These are phyloP conservation scores for Tetropium fuscum DNA, from an alignment of 2,888 invertebrate species.

Conservation along the genomic window DNA sequence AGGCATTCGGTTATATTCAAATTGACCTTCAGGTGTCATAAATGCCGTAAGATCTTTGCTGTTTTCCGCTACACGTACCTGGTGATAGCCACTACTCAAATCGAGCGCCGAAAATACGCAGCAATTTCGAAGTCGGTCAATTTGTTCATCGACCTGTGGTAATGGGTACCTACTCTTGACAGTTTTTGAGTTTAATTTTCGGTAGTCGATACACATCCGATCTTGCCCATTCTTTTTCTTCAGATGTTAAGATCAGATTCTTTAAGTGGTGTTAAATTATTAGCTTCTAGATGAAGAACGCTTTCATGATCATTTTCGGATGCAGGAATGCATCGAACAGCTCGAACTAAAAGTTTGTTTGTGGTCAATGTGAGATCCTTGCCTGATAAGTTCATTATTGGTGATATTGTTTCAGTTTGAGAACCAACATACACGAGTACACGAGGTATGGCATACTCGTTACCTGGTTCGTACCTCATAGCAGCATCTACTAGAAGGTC, in stretches of 20 bases:
- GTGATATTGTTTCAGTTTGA: background rate
- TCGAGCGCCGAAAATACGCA: conserved; percentile 54
- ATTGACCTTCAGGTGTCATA: conserved; percentile 55
- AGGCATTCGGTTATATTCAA: conserved; percentile 55
- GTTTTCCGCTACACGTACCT: conserved; percentile 50
- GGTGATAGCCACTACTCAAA: conserved; percentile 52
- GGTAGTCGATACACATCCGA: conserved; percentile 50
- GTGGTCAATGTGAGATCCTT: background rate
- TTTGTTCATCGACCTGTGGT: conserved; percentile 53
- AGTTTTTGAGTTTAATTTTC: conserved; percentile 52
- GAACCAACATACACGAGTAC: background rate
- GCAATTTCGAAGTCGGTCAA: conserved; percentile 47
- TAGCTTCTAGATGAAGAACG: background rate
- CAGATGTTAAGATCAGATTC: conserved; percentile 12
- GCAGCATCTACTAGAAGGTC: conserved; percentile 15
- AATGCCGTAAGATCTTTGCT: conserved; percentile 54
- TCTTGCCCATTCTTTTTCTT: conserved; percentile 24
- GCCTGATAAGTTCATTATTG: conserved; percentile 19
- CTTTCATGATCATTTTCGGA: background rate
- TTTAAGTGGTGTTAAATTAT: conserved; percentile 1
- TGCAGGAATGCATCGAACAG: background rate
- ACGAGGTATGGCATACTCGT: conserved; percentile 18
- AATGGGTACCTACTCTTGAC: conserved; percentile 54
- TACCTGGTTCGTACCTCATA: conserved; percentile 11
- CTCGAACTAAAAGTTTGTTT: conserved; percentile 8